These are phyloP conservation scores for Phaedon cochleariae DNA, from an alignment of 2,888 invertebrate genomes.

Conservation along the genomic window DNA sequence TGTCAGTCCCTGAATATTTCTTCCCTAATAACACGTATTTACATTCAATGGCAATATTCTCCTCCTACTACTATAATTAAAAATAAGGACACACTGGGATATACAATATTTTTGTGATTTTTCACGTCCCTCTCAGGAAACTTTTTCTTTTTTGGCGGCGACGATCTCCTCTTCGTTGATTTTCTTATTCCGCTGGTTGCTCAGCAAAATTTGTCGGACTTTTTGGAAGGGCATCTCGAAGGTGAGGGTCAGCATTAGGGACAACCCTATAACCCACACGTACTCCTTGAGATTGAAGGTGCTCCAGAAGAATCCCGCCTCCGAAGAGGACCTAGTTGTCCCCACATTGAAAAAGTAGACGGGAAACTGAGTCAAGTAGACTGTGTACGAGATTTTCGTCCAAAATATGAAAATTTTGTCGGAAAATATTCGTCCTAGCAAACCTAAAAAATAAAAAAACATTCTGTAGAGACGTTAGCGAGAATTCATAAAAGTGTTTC, in stretches of 20 bases:
- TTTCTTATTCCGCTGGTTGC: constrained; percentile 39
- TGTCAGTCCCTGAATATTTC: neutral
- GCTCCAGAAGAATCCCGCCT: constrained; percentile 67
- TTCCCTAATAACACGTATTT: neutral
- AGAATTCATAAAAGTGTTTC: no score
- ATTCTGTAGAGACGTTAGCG: neutral
- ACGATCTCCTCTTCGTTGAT: neutral
- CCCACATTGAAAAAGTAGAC: constrained; percentile 77
- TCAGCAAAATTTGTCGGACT: constrained; percentile 67
- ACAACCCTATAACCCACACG: constrained; percentile 66
- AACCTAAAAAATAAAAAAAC: constrained; percentile 60
- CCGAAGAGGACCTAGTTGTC: constrained; percentile 66
- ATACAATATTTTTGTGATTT: neutral
- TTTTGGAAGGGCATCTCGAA: constrained; percentile 77
- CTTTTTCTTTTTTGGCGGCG: neutral
- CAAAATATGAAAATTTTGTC: constrained; percentile 71
- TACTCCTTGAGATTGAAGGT: constrained; percentile 70
- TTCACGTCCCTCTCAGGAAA: neutral
- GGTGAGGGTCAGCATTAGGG: constrained; percentile 68
- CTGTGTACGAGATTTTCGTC: constrained; percentile 75
- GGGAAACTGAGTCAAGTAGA: constrained; percentile 77
- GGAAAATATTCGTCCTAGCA: constrained; percentile 65
- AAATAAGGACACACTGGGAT: neutral
- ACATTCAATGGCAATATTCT: neutral
- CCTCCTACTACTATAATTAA: neutral